Base-by-base conservation (phyloP, 2,113 vertebrate genomes). In the Rhodinocichla rosea region DNA sequence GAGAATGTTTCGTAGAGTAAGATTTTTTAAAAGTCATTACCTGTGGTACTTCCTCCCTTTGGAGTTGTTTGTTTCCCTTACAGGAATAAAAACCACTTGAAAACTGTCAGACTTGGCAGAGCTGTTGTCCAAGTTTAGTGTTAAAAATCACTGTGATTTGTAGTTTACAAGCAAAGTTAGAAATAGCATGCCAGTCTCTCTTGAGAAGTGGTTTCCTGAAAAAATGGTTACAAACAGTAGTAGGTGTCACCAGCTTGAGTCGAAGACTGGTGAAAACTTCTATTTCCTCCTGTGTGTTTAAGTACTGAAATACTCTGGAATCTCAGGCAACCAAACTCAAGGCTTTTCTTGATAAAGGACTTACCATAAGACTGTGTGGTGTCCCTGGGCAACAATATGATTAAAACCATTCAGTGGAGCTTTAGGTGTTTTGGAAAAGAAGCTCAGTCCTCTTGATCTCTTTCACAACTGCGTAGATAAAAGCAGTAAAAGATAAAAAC, bases 1-100 rank as follows among this genome's bases (percentile, higher is more conserved):
- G 59, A 52, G 4, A 22, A 13, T 45, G 7, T 39, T 86, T 6
- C 0, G 0, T 42, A 32, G 49, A 28, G 20, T 20, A 71, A 90
- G 40, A 2, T 73, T n/a, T 5, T 92, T 22, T 35, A 17, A 37
- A 87, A 68, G 10, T 83, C 17, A 42, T 50, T 64, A 33, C 4
- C 27, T 78, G 2, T 19, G 47, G 9, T 87, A 32, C 19, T 53
- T 33, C 15, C 13, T 83, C 15, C 8, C 5, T 60, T 44, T 32
- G 37, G n/a, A 78, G 14, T 30, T 80, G 44, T 57, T 75, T 81
- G 35, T 44, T 70, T 81, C 7, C 15, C 9, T 49, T 83, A 37
- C 11, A 55, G 18, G 50, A 67, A 64, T 20, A 37, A 42, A 50
- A 9, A 23, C 8, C 10, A 42, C 7, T 56, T 81, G 19, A 47